Base-by-base conservation (phyloP, 2,888 invertebrate species). In the Trichogramma dendrolimi region DNA sequence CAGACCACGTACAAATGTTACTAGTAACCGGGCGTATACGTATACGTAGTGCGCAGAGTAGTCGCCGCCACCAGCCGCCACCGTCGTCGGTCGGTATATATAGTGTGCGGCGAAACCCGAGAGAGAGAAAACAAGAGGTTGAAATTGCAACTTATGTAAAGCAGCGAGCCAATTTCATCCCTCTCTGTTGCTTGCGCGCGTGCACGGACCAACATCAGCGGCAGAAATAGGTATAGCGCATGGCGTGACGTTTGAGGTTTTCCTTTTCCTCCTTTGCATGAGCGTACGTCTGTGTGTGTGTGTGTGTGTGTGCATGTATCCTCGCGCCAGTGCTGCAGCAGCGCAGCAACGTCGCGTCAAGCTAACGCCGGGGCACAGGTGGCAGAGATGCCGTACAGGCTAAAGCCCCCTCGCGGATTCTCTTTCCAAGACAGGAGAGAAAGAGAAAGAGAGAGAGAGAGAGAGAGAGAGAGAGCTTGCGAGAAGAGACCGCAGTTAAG, bases 161-260 rank as follows among this genome's bases (percentile, higher is more conserved):
- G 27, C 42, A 53, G 39, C 46, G 27, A 47, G 58, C 10, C 58
- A 58, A 55, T 55, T 62, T 47, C 48, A 46, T 47, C 46, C 46
- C 55, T 7, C 46, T 53, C 47, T 14, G 27, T 48, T 11, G 11
- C 11, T 48, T 7, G 6, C 48, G 5, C 48, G 27, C 48, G 11
- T 14, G 27, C 27, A 27, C 27, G 27, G 27, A 27, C 27, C 11
- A n/a, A 4, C 6, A 48, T 48, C 11, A 48, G 11, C 11, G n/a
- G 6, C 48, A 5, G 48, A 48, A 48, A 14, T 14, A 14, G 11
- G 46, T 11, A 46, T 11, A 11, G 11, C 11, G 48, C 27, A 11
- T 54, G 4, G 38, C 41, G 59, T 55, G 52, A 56, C 49, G 48
- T 53, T 62, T 59, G 59, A 58, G 55, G 43, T 62, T 55, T 56